phyloP scores from a whole-genome alignment of 1,140 invertebrate species.

The Dendroctonus valens region DNA sequence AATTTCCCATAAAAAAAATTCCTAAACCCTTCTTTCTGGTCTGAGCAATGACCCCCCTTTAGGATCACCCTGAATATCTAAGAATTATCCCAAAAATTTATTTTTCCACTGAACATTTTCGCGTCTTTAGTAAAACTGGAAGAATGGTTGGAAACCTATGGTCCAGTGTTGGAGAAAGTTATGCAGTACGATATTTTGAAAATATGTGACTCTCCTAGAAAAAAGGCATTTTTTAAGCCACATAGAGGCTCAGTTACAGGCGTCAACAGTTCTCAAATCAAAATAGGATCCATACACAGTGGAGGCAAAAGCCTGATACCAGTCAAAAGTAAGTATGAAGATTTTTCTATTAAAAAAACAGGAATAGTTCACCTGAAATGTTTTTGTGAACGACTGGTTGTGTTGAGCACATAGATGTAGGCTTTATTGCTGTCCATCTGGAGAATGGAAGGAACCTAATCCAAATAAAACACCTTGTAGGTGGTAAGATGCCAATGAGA shows the following conservation, averaged over 20 bases:
- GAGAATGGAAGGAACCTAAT: too few relatives aligned
- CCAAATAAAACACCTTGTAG: background rate
- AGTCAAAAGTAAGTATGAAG: slow-evolving; percentile 25
- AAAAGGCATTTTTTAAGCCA: slow-evolving; percentile 26
- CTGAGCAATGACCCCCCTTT: too few relatives aligned
- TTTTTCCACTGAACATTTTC: too few relatives aligned
- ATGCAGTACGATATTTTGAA: slow-evolving; percentile 68
- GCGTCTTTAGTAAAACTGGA: slow-evolving; percentile 54
- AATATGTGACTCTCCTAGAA: slow-evolving; percentile 48
- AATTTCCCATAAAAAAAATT: too few relatives aligned
- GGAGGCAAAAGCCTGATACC: slow-evolving; percentile 1
- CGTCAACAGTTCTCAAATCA: background rate
- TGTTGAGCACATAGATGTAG: too few relatives aligned
- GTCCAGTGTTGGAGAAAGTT: slow-evolving; percentile 57
- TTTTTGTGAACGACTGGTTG: too few relatives aligned
- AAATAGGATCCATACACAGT: slow-evolving; percentile 2
- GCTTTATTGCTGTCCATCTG: too few relatives aligned
- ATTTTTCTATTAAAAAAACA: too few relatives aligned
- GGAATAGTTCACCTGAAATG: too few relatives aligned
- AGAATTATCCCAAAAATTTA: too few relatives aligned
- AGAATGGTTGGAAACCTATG: slow-evolving; percentile 61
- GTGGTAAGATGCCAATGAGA: slow-evolving; percentile 18
- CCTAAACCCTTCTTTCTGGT: too few relatives aligned
- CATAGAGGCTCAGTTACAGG: slow-evolving; percentile 15
- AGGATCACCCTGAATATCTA: too few relatives aligned